Base-by-base conservation (phyloP, 1,140 invertebrate genomes). In the Vanessa tameamea region DNA sequence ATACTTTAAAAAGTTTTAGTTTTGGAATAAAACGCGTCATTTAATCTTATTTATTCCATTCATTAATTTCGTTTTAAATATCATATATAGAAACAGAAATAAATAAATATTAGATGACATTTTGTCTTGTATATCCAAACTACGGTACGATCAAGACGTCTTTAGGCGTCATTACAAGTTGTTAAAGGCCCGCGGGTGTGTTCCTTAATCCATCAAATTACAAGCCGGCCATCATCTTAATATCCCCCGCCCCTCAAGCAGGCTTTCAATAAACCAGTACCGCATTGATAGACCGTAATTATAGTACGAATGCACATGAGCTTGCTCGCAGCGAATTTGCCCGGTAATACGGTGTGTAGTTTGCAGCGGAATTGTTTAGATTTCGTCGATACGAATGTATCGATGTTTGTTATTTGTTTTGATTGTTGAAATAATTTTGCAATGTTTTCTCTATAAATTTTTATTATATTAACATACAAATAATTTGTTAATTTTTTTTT, bases 201-300 rank as follows among this genome's bases (percentile, higher is more conserved):
- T 88, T 84, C 86, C 82, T 84, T 86, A 85, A 87, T 89, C 83
- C 85, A 86, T 87, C 87, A 89, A 90, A 90, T 92, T 90, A 90
- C 87, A 82, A 89, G 87, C 84, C 87, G 76, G 82, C 82, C 82
- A 88, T 90, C 85, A 88, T 86, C 85, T 87, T 91, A 92, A 92
- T 92, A 88, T 87, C 83, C 88, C 79, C 90, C 87, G 88, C 88
- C 90, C 84, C 83, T 81, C 79, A 78, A 77, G 26, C 26, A 61
- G 57, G 76, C 85, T 88, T 89, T 91, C 87, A 87, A 88, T 87
- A 88, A 87, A 83, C 79, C 86, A 81, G 83, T 81, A 87, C 86
- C 86, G 87, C 87, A 84, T 87, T 87, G 83, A 88, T 89, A 84
- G 83, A 83, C 71, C 84, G 82, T 90, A 90, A 90, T 90, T 88